Evolutionary conservation across 1,140 invertebrate genomes (phyloP).

Genomic region (Drosophila murphyi): DNA sequence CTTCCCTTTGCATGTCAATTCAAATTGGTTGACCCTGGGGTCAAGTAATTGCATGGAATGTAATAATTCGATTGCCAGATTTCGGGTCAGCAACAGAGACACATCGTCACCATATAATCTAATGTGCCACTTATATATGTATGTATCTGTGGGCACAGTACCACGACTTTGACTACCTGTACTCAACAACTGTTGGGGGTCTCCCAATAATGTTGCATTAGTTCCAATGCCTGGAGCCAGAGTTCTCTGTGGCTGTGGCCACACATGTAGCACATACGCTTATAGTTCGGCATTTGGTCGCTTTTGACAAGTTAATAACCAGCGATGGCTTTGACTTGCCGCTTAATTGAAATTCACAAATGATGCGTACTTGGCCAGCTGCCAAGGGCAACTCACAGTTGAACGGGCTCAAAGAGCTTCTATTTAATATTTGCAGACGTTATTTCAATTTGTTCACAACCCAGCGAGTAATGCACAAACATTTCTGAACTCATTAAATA

Average conservation of each 20-base stretch:
- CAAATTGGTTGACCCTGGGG: background rate
- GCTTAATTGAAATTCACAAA: slow-evolving; percentile 18
- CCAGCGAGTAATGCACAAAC: too few relatives aligned
- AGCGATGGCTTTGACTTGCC: slow-evolving; percentile 15
- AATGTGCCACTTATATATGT: background rate
- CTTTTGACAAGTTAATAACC: slow-evolving; percentile 19
- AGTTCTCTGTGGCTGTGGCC: background rate
- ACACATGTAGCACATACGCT: background rate
- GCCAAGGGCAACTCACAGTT: slow-evolving; percentile 10
- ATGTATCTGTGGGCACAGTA: too few relatives aligned
- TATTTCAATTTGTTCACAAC: background rate
- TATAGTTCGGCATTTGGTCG: slow-evolving; percentile 5
- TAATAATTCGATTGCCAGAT: slow-evolving; percentile 26
- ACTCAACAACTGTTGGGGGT: background rate
- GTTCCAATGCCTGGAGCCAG: slow-evolving; percentile 2
- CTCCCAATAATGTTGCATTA: slow-evolving; percentile 26
- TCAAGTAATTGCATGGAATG: slow-evolving; percentile 12
- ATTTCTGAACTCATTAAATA: too few relatives aligned
- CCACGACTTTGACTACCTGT: slow-evolving; percentile 1
- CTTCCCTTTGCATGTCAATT: background rate
- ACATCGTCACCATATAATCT: slow-evolving; percentile 11
- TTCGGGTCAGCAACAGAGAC: background rate
- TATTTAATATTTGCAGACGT: background rate
- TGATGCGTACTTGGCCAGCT: slow-evolving; percentile 10
- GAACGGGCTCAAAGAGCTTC: background rate